Percentiles rank a stretch among this genome's conserved stretches.
Conservation (phyloP, 2,888 invertebrate species). For the Parnassius orleans region DNA sequence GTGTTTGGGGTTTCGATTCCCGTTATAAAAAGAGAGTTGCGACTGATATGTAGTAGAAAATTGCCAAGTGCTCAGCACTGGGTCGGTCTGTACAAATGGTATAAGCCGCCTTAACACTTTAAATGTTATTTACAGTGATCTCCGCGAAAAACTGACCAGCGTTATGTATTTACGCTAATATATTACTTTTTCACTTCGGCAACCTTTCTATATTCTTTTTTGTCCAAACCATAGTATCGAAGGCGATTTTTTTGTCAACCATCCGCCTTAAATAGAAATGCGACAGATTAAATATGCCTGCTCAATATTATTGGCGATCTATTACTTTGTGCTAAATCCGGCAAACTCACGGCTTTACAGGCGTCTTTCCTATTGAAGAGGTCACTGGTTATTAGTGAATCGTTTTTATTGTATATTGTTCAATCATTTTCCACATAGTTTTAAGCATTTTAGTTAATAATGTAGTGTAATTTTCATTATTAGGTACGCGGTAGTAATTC, state of each 20-base stretch:
- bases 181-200: background rate
- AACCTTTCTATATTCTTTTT: constrained; percentile 10
- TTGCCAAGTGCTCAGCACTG: constrained; percentile 56
- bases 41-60: constrained; percentile 77
- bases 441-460: constrained; percentile 75
- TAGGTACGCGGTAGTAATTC: constrained; percentile 76
- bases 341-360: constrained; percentile 6
- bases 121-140: constrained; percentile 71
- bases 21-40: constrained; percentile 70
- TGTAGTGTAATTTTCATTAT: constrained; percentile 75
- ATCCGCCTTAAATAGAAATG: background rate
- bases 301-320: constrained; percentile 5
- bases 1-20: constrained; percentile 68
- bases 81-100: constrained; percentile 77
- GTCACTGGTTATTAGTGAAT: constrained; percentile 75
- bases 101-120: constrained; percentile 77
- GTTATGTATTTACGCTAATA: background rate
- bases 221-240: background rate
- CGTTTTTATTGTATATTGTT: constrained; percentile 80
- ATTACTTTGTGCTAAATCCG: background rate
- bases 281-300: background rate
- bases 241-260: background rate
- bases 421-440: constrained; percentile 78
- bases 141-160: constrained; percentile 35
- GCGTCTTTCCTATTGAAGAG: constrained; percentile 40